Evolutionary conservation across 2,797 vertebrate species (phyloP), one percentile per base, ranked within the genome.

Genomic region (Parotocinclus haroldoi): DNA sequence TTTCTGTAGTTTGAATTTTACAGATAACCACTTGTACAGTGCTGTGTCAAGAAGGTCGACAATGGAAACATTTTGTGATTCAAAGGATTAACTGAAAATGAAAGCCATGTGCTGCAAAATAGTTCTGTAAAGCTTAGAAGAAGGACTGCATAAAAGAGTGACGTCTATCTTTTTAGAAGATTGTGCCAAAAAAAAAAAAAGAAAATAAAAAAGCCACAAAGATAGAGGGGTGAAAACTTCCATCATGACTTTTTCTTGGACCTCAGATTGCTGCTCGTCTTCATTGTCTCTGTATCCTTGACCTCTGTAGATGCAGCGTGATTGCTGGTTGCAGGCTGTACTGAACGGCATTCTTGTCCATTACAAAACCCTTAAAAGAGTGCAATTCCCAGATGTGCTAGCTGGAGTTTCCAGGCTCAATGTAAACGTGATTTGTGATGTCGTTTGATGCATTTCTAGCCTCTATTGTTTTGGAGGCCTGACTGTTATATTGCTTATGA

Each of bases 371-470:
- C 78, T 74, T 73, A 52, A 36, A 52, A 40, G n/a, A 42, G 53
- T 63, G 77, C 74, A 67, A 78, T 57, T 76, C 70, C 66, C 83
- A 77, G 73, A 84, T 77, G 79, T 76, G 70, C 56, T 73, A 63
- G 72, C 73, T 69, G 12, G 68, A 61, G 76, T 58, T 57, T 60
- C 62, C 39, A 61, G 58, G 44, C 37, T 37, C 58, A 66, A 39
- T 27, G 27, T 48, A 38, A 38, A 42, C 49, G 8, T 44, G 17
- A 59, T 64, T 48, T 69, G 52, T 55, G 40, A 38, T 56, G 10
- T 7, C 8, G 45, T n/a, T 11, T 48, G 13, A 48, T 48, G 45
- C 45, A 48, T 48, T 11, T 60, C 18, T 52, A 14, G 27, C 44
- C 61, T 49, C 61, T 53, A 66, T 65, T 69, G 70, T 65, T 76